These are phyloP conservation scores for Virgularia gustaviana DNA, from an alignment of 92 coral and sea anemone genomes.

Conservation along the genomic window DNA sequence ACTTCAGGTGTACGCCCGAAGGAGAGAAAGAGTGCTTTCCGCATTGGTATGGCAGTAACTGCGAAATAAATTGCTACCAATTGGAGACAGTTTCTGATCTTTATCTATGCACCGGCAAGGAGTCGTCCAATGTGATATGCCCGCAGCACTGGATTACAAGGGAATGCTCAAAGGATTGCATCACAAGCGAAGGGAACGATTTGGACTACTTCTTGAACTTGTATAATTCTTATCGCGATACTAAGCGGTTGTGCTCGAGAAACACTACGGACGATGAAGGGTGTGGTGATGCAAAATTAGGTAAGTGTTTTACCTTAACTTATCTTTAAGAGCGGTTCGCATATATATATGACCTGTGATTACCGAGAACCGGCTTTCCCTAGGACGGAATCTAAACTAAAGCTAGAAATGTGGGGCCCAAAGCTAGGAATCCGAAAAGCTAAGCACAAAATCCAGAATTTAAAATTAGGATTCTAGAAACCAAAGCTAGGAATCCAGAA, in stretches of 20 bases:
- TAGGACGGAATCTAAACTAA: too few species aligned
- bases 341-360: too few species aligned
- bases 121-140: neutral
- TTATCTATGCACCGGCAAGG: slow-evolving; percentile 13
- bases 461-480: too few species aligned
- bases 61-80: neutral
- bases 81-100: neutral
- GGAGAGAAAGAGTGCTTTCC: neutral
- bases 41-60: neutral
- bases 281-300: neutral
- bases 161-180: neutral
- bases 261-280: neutral
- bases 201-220: neutral
- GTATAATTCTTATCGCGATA: neutral
- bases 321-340: too few species aligned
- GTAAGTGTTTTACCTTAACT: too few species aligned
- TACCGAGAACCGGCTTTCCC: too few species aligned
- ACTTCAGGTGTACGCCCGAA: neutral
- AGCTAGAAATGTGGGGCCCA: too few species aligned
- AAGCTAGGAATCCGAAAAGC: too few species aligned
- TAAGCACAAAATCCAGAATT: too few species aligned
- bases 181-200: neutral
- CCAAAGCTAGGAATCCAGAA: too few species aligned
- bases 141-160: neutral
- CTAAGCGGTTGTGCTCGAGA: neutral